Conservation (phyloP, 2,113 vertebrate species). For the Triplophysa rosa region DNA sequence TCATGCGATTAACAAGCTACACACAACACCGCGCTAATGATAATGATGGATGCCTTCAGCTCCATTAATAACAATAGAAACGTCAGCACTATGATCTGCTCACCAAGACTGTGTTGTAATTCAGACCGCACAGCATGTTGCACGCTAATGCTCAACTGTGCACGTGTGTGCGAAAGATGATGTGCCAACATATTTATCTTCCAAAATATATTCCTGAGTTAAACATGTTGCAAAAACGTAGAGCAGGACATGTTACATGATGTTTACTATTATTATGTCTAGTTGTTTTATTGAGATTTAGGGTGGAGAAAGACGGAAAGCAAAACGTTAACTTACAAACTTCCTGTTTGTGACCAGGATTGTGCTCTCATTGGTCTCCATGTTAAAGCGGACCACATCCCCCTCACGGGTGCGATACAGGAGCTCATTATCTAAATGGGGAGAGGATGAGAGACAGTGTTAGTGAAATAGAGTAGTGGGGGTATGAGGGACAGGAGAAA, state of each 20-base stretch:
- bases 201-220: background rate
- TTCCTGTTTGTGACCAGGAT: constrained; percentile 92
- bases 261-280: too few relatives aligned
- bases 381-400: constrained; percentile 83
- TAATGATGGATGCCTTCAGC: constrained; percentile 56
- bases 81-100: constrained; percentile 54
- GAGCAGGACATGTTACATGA: too few relatives aligned
- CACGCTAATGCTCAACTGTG: background rate
- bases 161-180: background rate
- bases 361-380: constrained; percentile 81
- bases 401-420: constrained; percentile 88
- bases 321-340: constrained; percentile 83
- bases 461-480: background rate
- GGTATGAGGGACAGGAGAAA: background rate
- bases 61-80: constrained; percentile 45
- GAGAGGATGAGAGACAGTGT: constrained; percentile 22
- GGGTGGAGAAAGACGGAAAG: background rate
- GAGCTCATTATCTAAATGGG: constrained; percentile 84
- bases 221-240: background rate
- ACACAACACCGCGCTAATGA: constrained; percentile 46
- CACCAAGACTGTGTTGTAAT: constrained; percentile 9
- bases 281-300: background rate
- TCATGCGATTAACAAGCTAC: constrained; percentile 45
- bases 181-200: background rate
- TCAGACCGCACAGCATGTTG: background rate